Base-by-base conservation (phyloP, 2,113 vertebrate genomes). In the Podarcis cretensis region DNA sequence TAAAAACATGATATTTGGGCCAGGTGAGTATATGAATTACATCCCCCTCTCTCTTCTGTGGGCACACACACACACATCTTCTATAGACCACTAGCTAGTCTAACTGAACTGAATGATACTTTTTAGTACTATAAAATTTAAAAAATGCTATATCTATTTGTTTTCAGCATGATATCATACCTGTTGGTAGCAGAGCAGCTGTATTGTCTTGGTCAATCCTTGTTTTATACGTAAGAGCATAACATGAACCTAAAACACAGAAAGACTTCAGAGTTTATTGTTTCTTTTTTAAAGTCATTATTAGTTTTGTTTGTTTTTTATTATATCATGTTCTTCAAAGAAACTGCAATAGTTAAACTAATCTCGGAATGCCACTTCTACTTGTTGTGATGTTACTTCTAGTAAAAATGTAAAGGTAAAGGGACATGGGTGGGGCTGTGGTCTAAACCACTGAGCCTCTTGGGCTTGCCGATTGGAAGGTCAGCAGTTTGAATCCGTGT, bases 141-240 rank as follows among this genome's bases (percentile, higher is more conserved):
- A 65, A 54, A 54, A 48, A 66, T 1, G 10, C 69, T 83, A 1
- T 23, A 75, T 0, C 0, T 32, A 6, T 5, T 0, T 23, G 21
- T 57, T 75, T 88, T 87, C 84, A 87, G 0, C 89, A 13, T 1
- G 40, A 88, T 84, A 73, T 32, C 93, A 84, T 97, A 99, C 99
- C 98, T 16, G 96, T 97, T 78, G 99, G 97, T 66, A 97, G 96
- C 83, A 99, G 89, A 81, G 98, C 98, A 8, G 96, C 95, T 57
- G 97, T 92, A 90, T 98, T 98, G 81, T 99, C 98, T 95, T 99
- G 97, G 87, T 99, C 98, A 5, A 99, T 97, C 87, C 92, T 97
- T 91, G 98, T 98, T 90, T 97, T 96, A 91, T 98, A 97, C 0
- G 98, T 97, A 25, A 99, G 93, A 0, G 98, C 98, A 0, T 96